These are phyloP conservation scores for Ivindomyrus marchei DNA, from an alignment of 2,113 vertebrate species.

Conservation along the genomic window DNA sequence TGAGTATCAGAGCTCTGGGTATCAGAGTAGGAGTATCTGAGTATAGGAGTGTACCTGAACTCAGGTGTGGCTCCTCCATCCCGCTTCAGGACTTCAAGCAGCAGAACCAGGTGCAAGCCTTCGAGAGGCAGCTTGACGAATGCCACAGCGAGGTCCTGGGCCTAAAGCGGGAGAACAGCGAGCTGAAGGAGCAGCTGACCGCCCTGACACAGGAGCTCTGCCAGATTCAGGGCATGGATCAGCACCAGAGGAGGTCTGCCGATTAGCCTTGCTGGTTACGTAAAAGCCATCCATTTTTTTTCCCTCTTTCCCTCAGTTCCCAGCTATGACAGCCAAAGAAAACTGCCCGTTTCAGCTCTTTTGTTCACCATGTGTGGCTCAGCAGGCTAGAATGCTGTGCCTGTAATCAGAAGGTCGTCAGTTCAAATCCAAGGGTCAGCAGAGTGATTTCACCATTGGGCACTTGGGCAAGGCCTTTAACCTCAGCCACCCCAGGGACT, in stretches of 20 bases:
- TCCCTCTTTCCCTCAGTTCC: background rate
- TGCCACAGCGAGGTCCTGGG: conserved; percentile 61
- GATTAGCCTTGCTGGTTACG: background rate
- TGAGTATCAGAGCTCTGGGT: background rate
- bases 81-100: conserved; percentile 67
- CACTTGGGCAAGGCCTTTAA: background rate
- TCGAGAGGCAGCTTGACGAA: conserved; percentile 64
- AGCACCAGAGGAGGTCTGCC: conserved; percentile 64
- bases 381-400: background rate
- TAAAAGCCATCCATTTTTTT: background rate
- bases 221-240: conserved; percentile 68
- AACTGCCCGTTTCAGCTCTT: background rate
- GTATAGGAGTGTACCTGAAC: background rate
- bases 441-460: background rate
- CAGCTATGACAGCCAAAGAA: background rate
- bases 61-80: background rate
- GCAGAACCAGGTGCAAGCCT: conserved; percentile 68
- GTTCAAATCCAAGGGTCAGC: background rate
- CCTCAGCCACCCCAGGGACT: background rate
- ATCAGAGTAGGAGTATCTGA: background rate
- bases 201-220: conserved; percentile 67
- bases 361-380: background rate
- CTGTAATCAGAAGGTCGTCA: background rate
- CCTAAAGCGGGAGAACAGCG: conserved; percentile 71
- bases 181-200: conserved; percentile 70